A percentile compares a stretch with the other conserved stretches of the same genome.
Evolutionary conservation across 2,797 vertebrate species (phyloP).

Genomic region (Todus mexicanus): DNA sequence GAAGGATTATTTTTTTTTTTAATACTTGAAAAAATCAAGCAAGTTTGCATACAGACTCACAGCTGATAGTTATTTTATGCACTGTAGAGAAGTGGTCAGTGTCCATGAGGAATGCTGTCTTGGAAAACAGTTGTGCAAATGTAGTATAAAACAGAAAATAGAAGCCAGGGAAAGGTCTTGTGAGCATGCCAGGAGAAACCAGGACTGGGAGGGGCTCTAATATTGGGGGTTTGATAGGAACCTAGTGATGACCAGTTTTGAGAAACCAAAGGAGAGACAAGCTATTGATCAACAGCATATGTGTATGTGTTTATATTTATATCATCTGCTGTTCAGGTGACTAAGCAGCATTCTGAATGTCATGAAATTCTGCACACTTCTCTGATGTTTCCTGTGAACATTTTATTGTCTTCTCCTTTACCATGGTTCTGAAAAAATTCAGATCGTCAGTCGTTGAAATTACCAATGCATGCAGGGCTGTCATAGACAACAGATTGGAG

Average conservation of each 20-base stretch:
- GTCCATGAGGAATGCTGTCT: not conserved
- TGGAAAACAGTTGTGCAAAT: not conserved
- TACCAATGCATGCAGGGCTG: not conserved
- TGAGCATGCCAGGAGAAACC: not conserved
- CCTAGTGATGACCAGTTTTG: not conserved
- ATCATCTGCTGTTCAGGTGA: not conserved
- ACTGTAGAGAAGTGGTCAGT: not conserved
- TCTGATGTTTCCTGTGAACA: not conserved
- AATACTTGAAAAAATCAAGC: not conserved
- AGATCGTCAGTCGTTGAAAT: accelerated
- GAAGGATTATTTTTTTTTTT: not conserved
- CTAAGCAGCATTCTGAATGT: not conserved
- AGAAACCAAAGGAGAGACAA: not conserved
- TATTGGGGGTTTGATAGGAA: not conserved
- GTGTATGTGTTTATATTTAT: not conserved
- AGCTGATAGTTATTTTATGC: not conserved
- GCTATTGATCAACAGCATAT: not conserved
- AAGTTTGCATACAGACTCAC: not conserved
- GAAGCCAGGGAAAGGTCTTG: not conserved
- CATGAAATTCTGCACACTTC: not conserved
- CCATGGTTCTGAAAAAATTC: not conserved
- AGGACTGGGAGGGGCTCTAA: not conserved
- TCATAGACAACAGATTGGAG: not conserved
- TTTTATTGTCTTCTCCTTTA: not conserved
- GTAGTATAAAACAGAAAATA: not conserved